A percentile compares a stretch with the other conserved stretches of the same genome.
Conservation (phyloP, 2,113 vertebrate species). For the Todiramphus saurophagus region DNA sequence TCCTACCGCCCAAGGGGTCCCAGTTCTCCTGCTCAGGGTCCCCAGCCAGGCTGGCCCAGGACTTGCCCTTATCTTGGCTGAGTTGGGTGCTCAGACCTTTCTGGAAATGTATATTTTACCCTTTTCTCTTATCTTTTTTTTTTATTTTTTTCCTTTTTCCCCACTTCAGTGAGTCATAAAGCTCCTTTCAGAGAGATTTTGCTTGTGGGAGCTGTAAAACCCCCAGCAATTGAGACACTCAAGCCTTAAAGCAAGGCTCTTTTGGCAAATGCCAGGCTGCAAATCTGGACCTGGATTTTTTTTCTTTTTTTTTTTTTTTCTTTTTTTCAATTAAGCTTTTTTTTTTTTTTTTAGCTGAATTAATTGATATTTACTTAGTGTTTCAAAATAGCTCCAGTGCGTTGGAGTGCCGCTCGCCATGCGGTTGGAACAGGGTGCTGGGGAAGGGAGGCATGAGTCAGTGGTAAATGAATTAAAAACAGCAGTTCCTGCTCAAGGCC, state of each 20-base stretch:
- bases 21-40: neutral
- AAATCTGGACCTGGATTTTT: neutral
- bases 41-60: accelerated
- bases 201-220: neutral
- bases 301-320: neutral
- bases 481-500: constrained; percentile 51
- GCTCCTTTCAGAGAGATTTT: neutral
- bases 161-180: neutral
- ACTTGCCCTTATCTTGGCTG: neutral
- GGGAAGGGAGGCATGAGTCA: constrained; percentile 31
- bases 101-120: neutral
- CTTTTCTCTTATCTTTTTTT: no score
- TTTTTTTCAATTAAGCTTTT: constrained; percentile 6
- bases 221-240: neutral
- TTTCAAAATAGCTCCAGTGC: constrained; percentile 54
- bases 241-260: neutral
- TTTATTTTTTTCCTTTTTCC: no score
- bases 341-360: neutral
- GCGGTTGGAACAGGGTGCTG: neutral
- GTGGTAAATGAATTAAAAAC: constrained; percentile 43
- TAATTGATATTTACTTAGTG: constrained; percentile 63
- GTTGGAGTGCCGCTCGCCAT: neutral
- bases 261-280: neutral
- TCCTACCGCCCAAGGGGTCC: accelerated
- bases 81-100: neutral